Conservation (phyloP, 2,113 vertebrate species). For the Dasyurus viverrinus region DNA sequence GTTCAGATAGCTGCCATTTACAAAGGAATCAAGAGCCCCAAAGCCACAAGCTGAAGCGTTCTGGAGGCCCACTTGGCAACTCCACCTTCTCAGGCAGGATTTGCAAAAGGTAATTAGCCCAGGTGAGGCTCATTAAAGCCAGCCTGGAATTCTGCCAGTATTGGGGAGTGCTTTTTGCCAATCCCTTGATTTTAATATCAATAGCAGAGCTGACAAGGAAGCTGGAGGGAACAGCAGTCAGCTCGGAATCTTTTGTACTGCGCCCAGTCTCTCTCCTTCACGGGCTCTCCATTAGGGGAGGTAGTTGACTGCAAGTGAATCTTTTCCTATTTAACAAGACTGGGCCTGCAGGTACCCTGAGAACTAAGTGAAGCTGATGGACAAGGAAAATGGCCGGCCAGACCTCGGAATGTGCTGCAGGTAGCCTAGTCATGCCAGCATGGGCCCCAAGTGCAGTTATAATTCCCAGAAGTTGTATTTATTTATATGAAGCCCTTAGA, state of each 20-base stretch:
- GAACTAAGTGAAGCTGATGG: conserved; percentile 65
- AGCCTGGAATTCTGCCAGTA: conserved; percentile 44
- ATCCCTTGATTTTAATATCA: conserved; percentile 77
- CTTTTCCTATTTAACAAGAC: conserved; percentile 44
- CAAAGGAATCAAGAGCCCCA: conserved; percentile 68
- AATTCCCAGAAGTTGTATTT: not conserved
- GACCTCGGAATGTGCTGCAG: not conserved
- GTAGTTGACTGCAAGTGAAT: conserved; percentile 17
- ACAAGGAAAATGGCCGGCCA: conserved; percentile 29
- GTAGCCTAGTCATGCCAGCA: not conserved
- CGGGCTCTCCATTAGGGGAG: not conserved
- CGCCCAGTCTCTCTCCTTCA: not conserved
- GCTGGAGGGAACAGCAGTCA: conserved; percentile 30
- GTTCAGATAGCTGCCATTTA: not conserved
- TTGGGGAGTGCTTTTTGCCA: conserved; percentile 56
- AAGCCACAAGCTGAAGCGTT: conserved; percentile 57
- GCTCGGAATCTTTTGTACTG: conserved; percentile 17
- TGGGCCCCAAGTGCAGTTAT: not conserved
- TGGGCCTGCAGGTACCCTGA: conserved; percentile 60
- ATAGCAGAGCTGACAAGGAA: conserved; percentile 65
- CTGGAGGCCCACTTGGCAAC: conserved; percentile 75
- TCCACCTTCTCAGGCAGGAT: conserved; percentile 65
- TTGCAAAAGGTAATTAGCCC: conserved; percentile 79
- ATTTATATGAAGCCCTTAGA: not conserved
- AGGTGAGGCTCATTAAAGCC: conserved; percentile 81